Conservation (phyloP, 2,797 vertebrate species). For the Galago senegalensis region DNA sequence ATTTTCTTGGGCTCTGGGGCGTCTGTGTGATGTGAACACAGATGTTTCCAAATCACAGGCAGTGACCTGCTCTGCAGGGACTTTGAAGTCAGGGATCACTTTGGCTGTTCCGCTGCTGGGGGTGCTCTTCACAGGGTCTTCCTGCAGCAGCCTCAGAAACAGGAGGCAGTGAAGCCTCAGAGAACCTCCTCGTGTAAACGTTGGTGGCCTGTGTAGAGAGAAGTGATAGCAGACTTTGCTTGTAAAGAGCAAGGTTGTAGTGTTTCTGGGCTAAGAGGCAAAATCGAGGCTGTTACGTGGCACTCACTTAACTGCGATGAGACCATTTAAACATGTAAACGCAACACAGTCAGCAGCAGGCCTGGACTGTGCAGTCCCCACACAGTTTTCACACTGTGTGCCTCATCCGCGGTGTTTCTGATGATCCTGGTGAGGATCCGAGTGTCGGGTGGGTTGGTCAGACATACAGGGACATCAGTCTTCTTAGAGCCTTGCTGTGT, state of each 20-base stretch:
- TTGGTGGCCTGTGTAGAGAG: neutral
- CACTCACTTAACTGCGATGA: neutral
- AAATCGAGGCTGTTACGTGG: neutral
- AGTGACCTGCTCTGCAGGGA: neutral
- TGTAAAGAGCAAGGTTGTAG: neutral
- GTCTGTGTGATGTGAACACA: neutral
- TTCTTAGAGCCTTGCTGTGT: neutral
- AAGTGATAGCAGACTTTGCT: neutral
- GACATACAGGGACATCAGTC: neutral
- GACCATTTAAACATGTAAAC: neutral
- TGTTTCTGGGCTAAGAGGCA: neutral
- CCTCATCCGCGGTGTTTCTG: neutral
- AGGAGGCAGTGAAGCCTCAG: neutral
- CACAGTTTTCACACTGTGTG: neutral
- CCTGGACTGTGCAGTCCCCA: neutral
- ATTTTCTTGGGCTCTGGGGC: neutral
- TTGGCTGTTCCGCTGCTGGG: neutral
- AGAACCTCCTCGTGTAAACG: neutral
- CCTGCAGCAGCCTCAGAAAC: neutral
- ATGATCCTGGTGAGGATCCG: neutral
- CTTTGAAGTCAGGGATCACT: neutral
- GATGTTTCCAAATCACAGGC: neutral
- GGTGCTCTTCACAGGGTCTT: neutral
- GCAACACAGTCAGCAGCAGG: neutral
- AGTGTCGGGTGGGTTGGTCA: slow-evolving; percentile 47